Evolutionary conservation across 1,140 invertebrate genomes (phyloP).

Genomic region (Augochlora pura): DNA sequence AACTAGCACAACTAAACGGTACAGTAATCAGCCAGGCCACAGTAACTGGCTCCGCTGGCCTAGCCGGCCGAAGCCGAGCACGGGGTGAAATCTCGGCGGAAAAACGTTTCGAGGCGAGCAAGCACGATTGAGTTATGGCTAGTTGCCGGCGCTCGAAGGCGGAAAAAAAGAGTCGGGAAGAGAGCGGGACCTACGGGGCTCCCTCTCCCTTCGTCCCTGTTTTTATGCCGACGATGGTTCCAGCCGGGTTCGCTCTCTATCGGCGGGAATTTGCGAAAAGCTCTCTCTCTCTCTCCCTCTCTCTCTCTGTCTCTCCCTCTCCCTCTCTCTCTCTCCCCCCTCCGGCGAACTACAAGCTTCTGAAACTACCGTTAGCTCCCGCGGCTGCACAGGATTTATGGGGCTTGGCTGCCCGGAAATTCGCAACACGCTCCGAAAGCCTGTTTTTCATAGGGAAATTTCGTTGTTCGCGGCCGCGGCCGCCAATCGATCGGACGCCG

Average conservation of each 20-base stretch:
- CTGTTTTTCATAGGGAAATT: conserved; percentile 37
- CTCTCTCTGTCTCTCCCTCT: conserved; percentile 16
- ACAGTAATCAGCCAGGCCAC: too few relatives aligned
- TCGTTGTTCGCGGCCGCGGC: neutral
- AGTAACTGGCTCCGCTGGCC: too few relatives aligned
- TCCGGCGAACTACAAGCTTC: conserved; percentile 36
- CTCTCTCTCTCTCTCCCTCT: conserved; percentile 1
- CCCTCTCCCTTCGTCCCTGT: neutral
- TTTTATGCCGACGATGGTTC: neutral
- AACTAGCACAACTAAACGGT: too few relatives aligned
- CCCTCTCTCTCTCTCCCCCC: neutral
- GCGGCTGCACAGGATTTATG: conserved; percentile 38
- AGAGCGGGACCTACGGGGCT: neutral
- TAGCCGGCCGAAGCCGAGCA: neutral
- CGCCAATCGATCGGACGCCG: conserved; percentile 13
- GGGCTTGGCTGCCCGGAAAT: neutral
- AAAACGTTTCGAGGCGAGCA: conserved; percentile 34
- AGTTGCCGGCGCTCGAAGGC: conserved; percentile 11
- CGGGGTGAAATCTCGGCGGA: conserved; percentile 24
- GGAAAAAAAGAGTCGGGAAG: neutral
- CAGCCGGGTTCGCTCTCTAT: conserved; percentile 9
- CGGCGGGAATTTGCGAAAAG: conserved; percentile 43
- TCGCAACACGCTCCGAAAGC: conserved; percentile 28
- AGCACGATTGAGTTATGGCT: conserved; percentile 42
- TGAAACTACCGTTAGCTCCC: conserved; percentile 39